These are phyloP conservation scores for Butorides virescens DNA, from an alignment of 2,113 vertebrate species.

Conservation along the genomic window DNA sequence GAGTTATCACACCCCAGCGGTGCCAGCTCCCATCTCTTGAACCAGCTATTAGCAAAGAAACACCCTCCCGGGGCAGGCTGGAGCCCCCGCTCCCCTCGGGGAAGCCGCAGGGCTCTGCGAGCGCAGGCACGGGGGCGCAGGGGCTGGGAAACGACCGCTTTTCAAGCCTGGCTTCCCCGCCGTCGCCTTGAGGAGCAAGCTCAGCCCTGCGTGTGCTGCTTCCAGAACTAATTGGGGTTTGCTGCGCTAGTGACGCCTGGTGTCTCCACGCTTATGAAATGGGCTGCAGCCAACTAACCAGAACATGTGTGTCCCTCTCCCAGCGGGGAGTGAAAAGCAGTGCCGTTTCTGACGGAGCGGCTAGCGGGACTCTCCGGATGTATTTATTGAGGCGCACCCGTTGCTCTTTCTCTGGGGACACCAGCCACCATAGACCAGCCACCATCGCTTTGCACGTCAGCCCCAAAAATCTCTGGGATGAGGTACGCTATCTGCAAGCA, in stretches of 20 bases:
- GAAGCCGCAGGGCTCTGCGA: neutral
- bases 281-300: neutral
- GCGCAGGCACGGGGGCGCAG: accelerated
- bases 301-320: neutral
- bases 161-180: neutral
- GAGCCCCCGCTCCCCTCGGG: neutral
- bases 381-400: neutral
- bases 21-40: neutral
- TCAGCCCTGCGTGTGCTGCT: neutral
- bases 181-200: neutral
- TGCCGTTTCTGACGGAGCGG: neutral
- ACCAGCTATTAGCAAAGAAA: neutral
- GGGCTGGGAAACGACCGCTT: neutral
- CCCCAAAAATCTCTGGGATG: neutral
- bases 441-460: neutral
- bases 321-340: neutral
- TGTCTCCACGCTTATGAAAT: neutral
- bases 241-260: neutral
- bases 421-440: neutral
- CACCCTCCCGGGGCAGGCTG: neutral
- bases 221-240: slow-evolving; percentile 8
- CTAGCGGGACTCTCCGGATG: neutral
- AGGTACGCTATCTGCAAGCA: neutral
- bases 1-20: neutral
- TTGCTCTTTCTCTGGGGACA: neutral